phyloP scores from a whole-genome alignment of 2,888 invertebrate species.

The Troilus luridus region DNA sequence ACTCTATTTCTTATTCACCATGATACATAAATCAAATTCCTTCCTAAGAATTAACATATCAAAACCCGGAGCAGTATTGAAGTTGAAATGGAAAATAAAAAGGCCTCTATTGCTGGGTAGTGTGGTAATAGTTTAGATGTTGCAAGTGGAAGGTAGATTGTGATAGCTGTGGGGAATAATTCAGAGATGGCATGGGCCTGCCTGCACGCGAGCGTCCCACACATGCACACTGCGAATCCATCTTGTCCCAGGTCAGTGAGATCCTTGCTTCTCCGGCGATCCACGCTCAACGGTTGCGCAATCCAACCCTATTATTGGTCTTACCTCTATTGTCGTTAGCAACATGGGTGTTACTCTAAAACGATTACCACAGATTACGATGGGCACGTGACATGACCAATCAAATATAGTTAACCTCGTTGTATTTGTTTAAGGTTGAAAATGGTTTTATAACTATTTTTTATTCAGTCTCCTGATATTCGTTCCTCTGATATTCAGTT shows the following conservation, averaged over 20 bases:
- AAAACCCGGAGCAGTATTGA: not conserved
- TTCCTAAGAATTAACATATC: not conserved
- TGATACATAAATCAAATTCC: not conserved
- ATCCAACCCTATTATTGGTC: not conserved
- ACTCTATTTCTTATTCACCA: not conserved
- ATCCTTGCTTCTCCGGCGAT: slow-evolving; percentile 3
- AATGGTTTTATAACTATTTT: no score
- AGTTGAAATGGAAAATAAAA: not conserved
- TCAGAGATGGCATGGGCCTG: slow-evolving; percentile 1
- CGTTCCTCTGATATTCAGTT: no score
- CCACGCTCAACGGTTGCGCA: not conserved
- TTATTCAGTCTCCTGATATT: no score
- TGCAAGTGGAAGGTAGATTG: slow-evolving; percentile 14
- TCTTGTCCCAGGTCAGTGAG: slow-evolving; percentile 50
- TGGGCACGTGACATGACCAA: not conserved
- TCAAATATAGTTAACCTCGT: no score
- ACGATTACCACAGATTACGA: not conserved
- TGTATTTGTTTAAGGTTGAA: no score
- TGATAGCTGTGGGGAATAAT: slow-evolving; percentile 41
- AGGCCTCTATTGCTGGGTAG: not conserved
- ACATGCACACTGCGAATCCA: slow-evolving; percentile 44
- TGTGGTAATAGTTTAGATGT: slow-evolving; percentile 47
- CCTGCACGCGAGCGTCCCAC: slow-evolving; percentile 38
- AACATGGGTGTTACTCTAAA: not conserved
- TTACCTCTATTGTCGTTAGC: not conserved